A percentile compares a stretch with the other conserved stretches of the same genome.
Conservation (phyloP, 2,113 vertebrate genomes). For the Mustelus asterias region DNA sequence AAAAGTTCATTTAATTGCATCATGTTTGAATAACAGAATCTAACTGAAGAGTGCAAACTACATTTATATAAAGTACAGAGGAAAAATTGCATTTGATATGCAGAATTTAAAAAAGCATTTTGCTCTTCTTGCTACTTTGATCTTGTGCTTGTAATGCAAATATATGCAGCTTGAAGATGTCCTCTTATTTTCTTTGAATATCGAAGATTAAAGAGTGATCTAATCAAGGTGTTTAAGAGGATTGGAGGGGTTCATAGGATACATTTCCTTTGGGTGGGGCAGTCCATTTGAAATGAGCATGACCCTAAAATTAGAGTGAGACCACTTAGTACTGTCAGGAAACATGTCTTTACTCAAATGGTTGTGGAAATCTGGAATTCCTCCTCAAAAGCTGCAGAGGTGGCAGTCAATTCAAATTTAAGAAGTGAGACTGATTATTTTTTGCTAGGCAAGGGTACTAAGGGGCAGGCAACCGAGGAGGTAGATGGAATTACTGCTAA, state of each 20-base stretch:
- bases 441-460: neutral
- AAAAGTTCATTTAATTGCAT: neutral
- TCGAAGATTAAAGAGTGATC: neutral
- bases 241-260: no score
- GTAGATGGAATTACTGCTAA: neutral
- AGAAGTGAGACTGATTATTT: neutral
- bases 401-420: neutral
- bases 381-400: neutral
- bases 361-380: neutral
- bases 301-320: neutral
- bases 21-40: neutral
- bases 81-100: neutral
- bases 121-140: neutral
- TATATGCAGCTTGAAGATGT: neutral
- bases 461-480: neutral
- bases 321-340: neutral
- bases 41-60: neutral
- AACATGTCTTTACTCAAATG: neutral
- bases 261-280: no score
- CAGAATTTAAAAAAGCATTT: neutral
- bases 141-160: neutral
- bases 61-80: neutral
- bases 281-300: no score
- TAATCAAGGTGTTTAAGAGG: no score
- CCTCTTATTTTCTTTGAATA: neutral